Percentiles rank a stretch among this genome's conserved stretches.
Conservation (phyloP, 2,797 vertebrate species). For the Lacerta viridis region DNA sequence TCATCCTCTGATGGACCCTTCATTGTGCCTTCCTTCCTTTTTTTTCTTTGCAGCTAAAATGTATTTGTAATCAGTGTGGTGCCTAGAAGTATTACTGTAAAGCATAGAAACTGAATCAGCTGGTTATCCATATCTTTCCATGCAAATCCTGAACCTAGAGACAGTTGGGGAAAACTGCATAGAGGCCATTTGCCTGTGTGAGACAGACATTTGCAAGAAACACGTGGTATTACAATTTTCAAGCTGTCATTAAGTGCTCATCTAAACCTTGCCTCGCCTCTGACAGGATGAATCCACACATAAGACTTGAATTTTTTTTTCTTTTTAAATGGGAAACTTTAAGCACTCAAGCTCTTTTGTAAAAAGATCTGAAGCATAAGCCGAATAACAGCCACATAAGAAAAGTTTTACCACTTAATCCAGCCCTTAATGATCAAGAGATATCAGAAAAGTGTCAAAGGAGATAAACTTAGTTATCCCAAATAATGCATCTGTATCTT, state of each 20-base stretch:
- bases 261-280: constrained; percentile 49
- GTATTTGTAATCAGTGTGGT: background rate
- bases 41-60: background rate
- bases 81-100: background rate
- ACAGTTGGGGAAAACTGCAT: background rate
- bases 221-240: constrained; percentile 65
- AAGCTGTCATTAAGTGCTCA: constrained; percentile 28
- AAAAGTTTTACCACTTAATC: constrained; percentile 65
- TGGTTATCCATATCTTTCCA: background rate
- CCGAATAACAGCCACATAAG: constrained; percentile 44
- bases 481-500: constrained; percentile 44
- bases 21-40: background rate
- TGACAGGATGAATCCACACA: constrained; percentile 56
- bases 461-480: constrained; percentile 67
- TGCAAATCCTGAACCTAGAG: background rate
- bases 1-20: background rate
- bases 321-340: constrained; percentile 67
- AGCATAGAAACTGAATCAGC: background rate
- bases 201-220: background rate
- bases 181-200: background rate
- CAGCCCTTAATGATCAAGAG: constrained; percentile 66
- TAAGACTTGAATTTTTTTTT: constrained; percentile 64
- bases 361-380: constrained; percentile 68
- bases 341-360: constrained; percentile 58
- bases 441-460: constrained; percentile 63